phyloP scores from a whole-genome alignment of 2,113 vertebrate genomes.

The Ascaphus truei region DNA sequence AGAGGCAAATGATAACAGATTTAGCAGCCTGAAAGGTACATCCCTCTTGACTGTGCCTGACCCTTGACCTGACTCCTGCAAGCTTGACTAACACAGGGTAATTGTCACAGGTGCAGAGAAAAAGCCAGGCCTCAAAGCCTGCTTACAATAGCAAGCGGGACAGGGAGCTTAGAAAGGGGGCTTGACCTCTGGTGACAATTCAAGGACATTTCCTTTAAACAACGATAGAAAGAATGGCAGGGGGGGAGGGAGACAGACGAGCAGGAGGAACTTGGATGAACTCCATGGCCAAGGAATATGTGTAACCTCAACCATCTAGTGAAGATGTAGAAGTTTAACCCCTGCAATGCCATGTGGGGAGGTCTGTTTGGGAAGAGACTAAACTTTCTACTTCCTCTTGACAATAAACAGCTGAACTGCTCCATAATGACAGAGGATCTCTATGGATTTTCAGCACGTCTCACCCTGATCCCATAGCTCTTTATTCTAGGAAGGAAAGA shows the following conservation, averaged over 20 bases:
- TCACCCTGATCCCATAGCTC: too few relatives aligned
- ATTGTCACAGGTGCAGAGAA: slow-evolving; percentile 82
- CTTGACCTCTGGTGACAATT: slow-evolving; percentile 57
- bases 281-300: not conserved
- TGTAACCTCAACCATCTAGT: not conserved
- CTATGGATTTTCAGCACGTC: too few relatives aligned
- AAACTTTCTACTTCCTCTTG: too few relatives aligned
- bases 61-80: slow-evolving; percentile 83
- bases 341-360: too few relatives aligned
- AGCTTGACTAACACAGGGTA: slow-evolving; percentile 77
- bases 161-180: slow-evolving; percentile 60
- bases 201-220: slow-evolving; percentile 42
- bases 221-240: not conserved
- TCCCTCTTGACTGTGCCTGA: slow-evolving; percentile 88
- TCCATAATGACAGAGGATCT: too few relatives aligned
- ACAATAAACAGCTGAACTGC: too few relatives aligned
- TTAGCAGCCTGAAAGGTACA: slow-evolving; percentile 80
- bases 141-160: slow-evolving; percentile 58
- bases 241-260: not conserved
- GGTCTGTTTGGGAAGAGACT: too few relatives aligned
- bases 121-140: slow-evolving; percentile 57
- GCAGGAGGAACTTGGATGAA: slow-evolving; percentile 3
- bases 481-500: too few relatives aligned
- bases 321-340: too few relatives aligned
- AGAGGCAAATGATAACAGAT: slow-evolving; percentile 91